phyloP scores from a whole-genome alignment of 2,888 invertebrate species.

The Cyclophora punctaria region DNA sequence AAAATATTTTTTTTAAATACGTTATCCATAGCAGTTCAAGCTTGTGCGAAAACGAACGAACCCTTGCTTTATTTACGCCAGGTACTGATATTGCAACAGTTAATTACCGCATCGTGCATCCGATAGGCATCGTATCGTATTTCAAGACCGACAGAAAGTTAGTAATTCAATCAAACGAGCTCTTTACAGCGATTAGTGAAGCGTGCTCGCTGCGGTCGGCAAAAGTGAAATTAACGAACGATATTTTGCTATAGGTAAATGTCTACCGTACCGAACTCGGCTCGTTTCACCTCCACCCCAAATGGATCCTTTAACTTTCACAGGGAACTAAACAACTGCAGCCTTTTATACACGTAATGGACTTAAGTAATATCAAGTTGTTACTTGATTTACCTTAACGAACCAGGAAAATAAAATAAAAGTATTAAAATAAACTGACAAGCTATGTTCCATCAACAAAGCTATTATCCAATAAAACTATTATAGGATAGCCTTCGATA shows the following conservation, averaged over 20 bases:
- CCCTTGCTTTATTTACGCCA: background rate
- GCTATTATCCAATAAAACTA: no score
- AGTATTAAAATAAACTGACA: no score
- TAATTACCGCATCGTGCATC: conserved; percentile 15
- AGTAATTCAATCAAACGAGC: conserved; percentile 46
- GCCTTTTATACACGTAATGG: background rate
- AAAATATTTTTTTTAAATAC: no score
- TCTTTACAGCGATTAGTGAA: conserved; percentile 53
- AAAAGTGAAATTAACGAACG: conserved; percentile 55
- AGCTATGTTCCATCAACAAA: no score
- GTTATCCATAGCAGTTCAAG: no score
- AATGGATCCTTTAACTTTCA: conserved; percentile 30
- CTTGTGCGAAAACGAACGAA: no score
- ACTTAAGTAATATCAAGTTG: background rate
- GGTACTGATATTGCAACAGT: background rate
- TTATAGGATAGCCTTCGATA: no score
- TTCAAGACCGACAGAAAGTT: conserved; percentile 45
- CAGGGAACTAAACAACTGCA: conserved; percentile 1
- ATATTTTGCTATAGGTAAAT: conserved; percentile 26
- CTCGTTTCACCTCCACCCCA: conserved; percentile 33
- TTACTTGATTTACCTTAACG: conserved; percentile 10
- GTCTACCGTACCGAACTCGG: conserved; percentile 14
- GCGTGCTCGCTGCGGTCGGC: conserved; percentile 41
- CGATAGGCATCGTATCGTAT: conserved; percentile 28
- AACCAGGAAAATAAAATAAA: conserved; percentile 14